Percentiles rank a stretch among this genome's conserved stretches.
These are phyloP conservation scores for Nymphalis urticae DNA, from an alignment of 2,888 invertebrate genomes.

Conservation along the genomic window DNA sequence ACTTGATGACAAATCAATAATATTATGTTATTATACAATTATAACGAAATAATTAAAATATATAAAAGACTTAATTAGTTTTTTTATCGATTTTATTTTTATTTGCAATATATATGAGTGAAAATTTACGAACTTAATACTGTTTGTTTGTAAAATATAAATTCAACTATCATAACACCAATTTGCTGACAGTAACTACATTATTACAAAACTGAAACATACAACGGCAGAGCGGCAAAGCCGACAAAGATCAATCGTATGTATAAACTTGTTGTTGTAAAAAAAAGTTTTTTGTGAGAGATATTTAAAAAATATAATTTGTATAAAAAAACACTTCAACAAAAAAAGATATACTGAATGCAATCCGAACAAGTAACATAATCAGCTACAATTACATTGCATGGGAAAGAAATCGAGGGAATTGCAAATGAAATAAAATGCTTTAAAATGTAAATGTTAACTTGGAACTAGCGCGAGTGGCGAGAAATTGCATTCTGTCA, in stretches of 20 bases:
- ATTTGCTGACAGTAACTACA: conserved; percentile 15
- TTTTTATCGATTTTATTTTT: too few species aligned
- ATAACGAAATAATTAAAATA: too few species aligned
- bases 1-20: too few species aligned
- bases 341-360: neutral
- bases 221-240: conserved; percentile 3
- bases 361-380: conserved; percentile 38
- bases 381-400: conserved; percentile 42
- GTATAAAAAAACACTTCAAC: neutral
- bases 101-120: too few species aligned
- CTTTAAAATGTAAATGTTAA: conserved; percentile 45
- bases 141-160: neutral
- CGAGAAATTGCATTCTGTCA: conserved; percentile 42
- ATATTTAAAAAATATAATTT: too few species aligned
- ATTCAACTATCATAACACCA: conserved; percentile 17
- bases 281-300: too few species aligned
- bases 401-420: conserved; percentile 41
- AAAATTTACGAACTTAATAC: too few species aligned
- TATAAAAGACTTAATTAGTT: too few species aligned
- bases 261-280: conserved; percentile 6
- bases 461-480: conserved; percentile 41
- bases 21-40: too few species aligned
- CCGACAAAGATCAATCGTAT: conserved; percentile 13
- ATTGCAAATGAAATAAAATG: conserved; percentile 43
- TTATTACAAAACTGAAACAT: conserved; percentile 17